Conservation (phyloP, 2,888 invertebrate genomes). For the Acrobeloides nanus region DNA sequence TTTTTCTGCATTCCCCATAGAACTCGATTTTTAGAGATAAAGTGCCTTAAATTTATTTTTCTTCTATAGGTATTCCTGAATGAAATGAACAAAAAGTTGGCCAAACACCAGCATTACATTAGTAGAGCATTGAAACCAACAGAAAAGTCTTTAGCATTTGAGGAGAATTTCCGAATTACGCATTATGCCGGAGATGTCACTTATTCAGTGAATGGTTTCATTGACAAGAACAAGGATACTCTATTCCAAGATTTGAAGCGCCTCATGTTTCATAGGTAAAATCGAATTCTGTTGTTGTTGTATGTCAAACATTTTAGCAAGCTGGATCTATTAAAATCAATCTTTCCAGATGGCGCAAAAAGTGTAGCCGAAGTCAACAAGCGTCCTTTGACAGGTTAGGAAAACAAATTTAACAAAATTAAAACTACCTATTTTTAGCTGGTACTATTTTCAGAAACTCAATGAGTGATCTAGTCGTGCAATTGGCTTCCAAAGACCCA, state of each 20-base stretch:
- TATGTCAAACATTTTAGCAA: slow-evolving; percentile 64
- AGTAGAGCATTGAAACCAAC: slow-evolving; percentile 65
- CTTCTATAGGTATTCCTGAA: slow-evolving; percentile 69
- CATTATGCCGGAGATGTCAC: slow-evolving; percentile 96
- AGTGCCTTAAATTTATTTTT: neutral
- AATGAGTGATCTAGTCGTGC: slow-evolving; percentile 79
- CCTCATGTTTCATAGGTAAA: slow-evolving; percentile 68
- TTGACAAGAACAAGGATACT: slow-evolving; percentile 94
- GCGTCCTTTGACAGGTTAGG: slow-evolving; percentile 70
- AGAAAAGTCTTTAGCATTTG: slow-evolving; percentile 58
- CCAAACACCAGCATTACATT: slow-evolving; percentile 78
- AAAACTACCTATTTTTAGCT: slow-evolving; percentile 58
- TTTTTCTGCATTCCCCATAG: no score
- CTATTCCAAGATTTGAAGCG: slow-evolving; percentile 94
- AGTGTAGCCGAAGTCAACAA: slow-evolving; percentile 86
- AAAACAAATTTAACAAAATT: neutral
- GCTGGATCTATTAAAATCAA: slow-evolving; percentile 69
- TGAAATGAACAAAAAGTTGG: slow-evolving; percentile 82
- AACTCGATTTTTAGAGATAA: neutral
- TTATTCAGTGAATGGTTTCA: slow-evolving; percentile 79
- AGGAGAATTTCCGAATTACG: slow-evolving; percentile 60
- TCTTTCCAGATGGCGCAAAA: slow-evolving; percentile 95
- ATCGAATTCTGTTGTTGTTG: no score
- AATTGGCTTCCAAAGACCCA: slow-evolving; percentile 67
- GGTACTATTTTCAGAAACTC: slow-evolving; percentile 89